phyloP scores from a whole-genome alignment of 2,888 invertebrate species.

The Blastobasis adustella region DNA sequence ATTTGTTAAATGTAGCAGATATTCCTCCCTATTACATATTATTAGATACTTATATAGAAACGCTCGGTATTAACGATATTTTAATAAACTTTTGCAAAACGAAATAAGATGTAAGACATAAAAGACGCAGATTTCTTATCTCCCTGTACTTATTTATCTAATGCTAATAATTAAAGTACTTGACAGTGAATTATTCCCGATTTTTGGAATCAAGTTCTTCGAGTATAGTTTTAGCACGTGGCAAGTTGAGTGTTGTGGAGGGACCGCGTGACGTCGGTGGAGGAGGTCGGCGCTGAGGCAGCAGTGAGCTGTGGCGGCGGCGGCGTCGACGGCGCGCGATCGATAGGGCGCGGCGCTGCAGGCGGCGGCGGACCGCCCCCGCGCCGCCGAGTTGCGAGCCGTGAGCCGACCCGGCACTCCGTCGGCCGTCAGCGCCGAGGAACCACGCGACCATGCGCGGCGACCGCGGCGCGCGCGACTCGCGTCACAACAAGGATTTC shows the following conservation, averaged over 20 bases:
- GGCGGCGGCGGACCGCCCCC: constrained; percentile 32
- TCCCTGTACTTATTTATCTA: too few species aligned
- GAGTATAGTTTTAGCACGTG: too few species aligned
- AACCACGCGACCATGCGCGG: constrained; percentile 67
- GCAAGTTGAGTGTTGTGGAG: neutral
- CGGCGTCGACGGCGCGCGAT: constrained; percentile 25
- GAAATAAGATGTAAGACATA: too few species aligned
- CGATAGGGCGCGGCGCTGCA: constrained; percentile 47
- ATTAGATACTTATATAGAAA: too few species aligned
- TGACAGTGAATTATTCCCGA: too few species aligned
- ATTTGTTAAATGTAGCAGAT: too few species aligned
- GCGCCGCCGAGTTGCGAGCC: constrained; percentile 9
- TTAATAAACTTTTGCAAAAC: too few species aligned
- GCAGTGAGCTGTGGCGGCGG: constrained; percentile 22
- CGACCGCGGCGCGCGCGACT: constrained; percentile 65
- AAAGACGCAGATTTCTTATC: too few species aligned
- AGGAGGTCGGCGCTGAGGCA: constrained; percentile 13
- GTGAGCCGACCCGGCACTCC: constrained; percentile 32
- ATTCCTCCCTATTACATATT: too few species aligned
- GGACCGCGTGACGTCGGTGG: neutral
- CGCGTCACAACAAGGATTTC: constrained; percentile 76
- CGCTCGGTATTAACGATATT: too few species aligned
- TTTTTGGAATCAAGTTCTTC: too few species aligned
- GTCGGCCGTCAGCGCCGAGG: constrained; percentile 48
- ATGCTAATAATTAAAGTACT: too few species aligned